Conservation (phyloP, 2,888 invertebrate genomes). For the Plebejus melissa region DNA sequence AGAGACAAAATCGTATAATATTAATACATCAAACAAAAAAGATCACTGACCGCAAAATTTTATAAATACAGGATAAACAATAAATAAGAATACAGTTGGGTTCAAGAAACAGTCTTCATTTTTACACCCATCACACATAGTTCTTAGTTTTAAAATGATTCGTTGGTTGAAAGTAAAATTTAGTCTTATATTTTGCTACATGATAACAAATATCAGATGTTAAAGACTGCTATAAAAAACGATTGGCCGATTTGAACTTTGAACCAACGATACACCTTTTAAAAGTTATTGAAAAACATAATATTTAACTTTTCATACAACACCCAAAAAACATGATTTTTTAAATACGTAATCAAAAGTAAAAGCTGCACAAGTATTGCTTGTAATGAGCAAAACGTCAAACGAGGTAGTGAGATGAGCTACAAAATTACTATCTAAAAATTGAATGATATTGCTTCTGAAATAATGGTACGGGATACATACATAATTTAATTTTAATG, state of each 20-base stretch:
- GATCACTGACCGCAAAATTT: background rate
- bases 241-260: background rate
- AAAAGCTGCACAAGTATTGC: slow-evolving; percentile 18
- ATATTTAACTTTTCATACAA: background rate
- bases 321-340: background rate
- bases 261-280: background rate
- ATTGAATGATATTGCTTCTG: background rate
- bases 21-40: background rate
- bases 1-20: background rate
- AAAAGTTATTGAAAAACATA: background rate
- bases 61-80: background rate
- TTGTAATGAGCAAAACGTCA: slow-evolving; percentile 17
- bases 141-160: background rate
- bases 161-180: background rate
- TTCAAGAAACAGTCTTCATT: background rate
- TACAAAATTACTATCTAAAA: slow-evolving; percentile 10
- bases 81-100: background rate
- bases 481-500: background rate
- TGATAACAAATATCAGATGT: no score
- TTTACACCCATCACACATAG: background rate
- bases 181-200: background rate
- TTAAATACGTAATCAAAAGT: background rate
- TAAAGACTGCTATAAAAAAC: no score
- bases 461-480: background rate
- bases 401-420: slow-evolving; percentile 20